Evolutionary conservation across 92 coral and sea anemone genomes (phyloP).

Genomic region (Porites rus): DNA sequence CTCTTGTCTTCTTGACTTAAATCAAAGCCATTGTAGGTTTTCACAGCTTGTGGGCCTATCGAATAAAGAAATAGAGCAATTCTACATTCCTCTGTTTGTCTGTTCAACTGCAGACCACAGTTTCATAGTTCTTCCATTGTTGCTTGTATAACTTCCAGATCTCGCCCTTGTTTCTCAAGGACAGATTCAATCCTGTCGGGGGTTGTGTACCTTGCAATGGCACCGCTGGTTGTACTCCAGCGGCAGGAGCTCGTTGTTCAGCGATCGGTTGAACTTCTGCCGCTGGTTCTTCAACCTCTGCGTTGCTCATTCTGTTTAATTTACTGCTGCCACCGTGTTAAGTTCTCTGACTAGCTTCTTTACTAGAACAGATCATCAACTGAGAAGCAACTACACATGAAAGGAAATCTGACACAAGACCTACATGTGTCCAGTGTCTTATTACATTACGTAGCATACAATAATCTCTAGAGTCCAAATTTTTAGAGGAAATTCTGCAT

Average conservation of each 20-base stretch:
- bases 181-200: constrained; percentile 24
- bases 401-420: background rate
- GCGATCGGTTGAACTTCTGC: background rate
- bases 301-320: background rate
- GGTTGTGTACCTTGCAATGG: too few species aligned
- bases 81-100: constrained; percentile 58
- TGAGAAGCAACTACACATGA: background rate
- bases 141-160: constrained; percentile 63
- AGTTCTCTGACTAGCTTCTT: background rate
- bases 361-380: background rate
- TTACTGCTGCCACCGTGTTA: background rate
- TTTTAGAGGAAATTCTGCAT: too few species aligned
- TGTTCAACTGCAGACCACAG: constrained; percentile 28
- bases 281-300: background rate
- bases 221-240: background rate
- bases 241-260: background rate
- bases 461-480: too few species aligned
- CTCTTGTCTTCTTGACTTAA: constrained; percentile 31
- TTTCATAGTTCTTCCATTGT: constrained; percentile 53
- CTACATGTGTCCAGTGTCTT: background rate
- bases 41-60: constrained; percentile 60
- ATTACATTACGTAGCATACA: background rate
- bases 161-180: constrained; percentile 3
- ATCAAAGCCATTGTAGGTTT: constrained; percentile 61
- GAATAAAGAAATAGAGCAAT: constrained; percentile 61